These are phyloP conservation scores for Byasa hedistus DNA, from an alignment of 2,888 invertebrate genomes.

Conservation along the genomic window DNA sequence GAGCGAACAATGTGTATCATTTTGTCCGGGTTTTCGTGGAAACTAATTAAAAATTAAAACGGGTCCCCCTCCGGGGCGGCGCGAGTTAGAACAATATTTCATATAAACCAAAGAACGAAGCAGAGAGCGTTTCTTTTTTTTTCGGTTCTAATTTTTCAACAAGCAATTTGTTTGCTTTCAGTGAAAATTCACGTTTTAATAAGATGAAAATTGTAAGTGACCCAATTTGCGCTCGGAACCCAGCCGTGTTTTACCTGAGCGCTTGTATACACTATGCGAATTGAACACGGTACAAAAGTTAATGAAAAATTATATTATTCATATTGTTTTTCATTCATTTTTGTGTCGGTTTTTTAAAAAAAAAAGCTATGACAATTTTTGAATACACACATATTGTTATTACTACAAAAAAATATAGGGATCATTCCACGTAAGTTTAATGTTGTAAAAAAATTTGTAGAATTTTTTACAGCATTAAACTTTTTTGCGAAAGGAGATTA, in stretches of 20 bases:
- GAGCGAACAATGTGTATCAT: conserved; percentile 18
- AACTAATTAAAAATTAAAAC: conserved; percentile 27
- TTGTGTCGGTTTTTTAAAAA: too few relatives aligned
- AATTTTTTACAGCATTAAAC: too few relatives aligned
- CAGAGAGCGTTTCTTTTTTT: conserved; percentile 3
- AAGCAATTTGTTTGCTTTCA: conserved; percentile 30
- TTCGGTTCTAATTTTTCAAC: conserved; percentile 23
- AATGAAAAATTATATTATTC: conserved; percentile 1
- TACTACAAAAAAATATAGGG: too few relatives aligned
- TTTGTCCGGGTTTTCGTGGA: conserved; percentile 18
- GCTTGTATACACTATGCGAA: conserved; percentile 21
- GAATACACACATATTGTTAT: too few relatives aligned
- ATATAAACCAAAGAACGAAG: conserved; percentile 18
- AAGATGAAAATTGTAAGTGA: conserved; percentile 31
- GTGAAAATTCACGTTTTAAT: conserved; percentile 25
- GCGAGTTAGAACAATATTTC: conserved; percentile 27
- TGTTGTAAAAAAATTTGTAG: too few relatives aligned
- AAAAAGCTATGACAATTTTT: too few relatives aligned
- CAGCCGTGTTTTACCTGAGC: conserved; percentile 23
- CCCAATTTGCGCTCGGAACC: conserved; percentile 25
- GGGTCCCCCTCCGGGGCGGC: conserved; percentile 4
- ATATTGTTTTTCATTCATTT: background rate
- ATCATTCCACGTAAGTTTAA: too few relatives aligned
- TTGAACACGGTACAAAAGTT: conserved; percentile 25
- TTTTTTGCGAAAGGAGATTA: too few relatives aligned